These are phyloP conservation scores for Tachina fera DNA, from an alignment of 2,888 invertebrate species.

Conservation along the genomic window DNA sequence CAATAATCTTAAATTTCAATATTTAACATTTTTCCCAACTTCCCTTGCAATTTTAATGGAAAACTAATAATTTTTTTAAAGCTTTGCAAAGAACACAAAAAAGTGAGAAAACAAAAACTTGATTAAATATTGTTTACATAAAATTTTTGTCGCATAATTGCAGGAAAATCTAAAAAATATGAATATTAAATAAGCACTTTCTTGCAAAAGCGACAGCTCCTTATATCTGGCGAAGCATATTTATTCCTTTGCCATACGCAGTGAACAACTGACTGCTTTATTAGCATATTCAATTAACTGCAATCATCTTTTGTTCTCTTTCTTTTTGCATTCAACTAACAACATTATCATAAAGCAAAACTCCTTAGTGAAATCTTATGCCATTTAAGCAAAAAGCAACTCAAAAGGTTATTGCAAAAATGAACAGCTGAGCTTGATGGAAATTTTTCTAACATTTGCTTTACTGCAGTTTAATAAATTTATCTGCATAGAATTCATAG, in stretches of 20 bases:
- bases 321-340: constrained; percentile 1
- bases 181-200: constrained; percentile 64
- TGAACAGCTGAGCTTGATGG: constrained; percentile 35
- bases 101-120: neutral
- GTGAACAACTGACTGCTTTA: neutral
- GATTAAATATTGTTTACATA: constrained; percentile 9
- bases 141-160: constrained; percentile 68
- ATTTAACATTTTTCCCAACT: too few species aligned
- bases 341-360: constrained; percentile 5
- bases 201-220: neutral
- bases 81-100: neutral
- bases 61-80: neutral
- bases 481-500: neutral
- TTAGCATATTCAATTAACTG: constrained; percentile 61
- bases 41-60: too few species aligned
- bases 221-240: neutral
- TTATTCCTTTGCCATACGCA: neutral
- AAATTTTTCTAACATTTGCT: constrained; percentile 16
- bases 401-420: constrained; percentile 4
- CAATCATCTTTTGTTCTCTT: neutral
- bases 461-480: constrained; percentile 53
- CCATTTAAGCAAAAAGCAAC: neutral
- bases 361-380: constrained; percentile 17
- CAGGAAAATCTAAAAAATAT: constrained; percentile 61
- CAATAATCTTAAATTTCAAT: too few species aligned